A percentile compares a stretch with the other conserved stretches of the same genome.
phyloP scores from a whole-genome alignment of 2,888 invertebrate species.

The Rotaria magnacalcarata region DNA sequence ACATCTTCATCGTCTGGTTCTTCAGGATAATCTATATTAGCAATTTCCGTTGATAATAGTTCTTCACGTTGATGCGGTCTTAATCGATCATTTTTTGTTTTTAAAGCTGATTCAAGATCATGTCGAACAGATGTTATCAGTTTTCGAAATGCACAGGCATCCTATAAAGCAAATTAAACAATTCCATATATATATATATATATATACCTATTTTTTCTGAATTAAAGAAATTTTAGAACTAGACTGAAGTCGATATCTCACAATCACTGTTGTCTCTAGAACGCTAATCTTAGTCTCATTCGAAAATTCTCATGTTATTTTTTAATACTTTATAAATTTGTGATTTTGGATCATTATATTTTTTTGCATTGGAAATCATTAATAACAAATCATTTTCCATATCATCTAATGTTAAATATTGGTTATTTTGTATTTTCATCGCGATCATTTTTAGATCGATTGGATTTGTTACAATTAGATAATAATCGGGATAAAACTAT shows the following conservation, averaged over 20 bases:
- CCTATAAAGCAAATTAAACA: conserved; percentile 57
- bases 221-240: no score
- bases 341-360: conserved; percentile 91
- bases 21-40: neutral
- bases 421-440: conserved; percentile 76
- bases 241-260: no score
- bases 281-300: no score
- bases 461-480: conserved; percentile 83
- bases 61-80: conserved; percentile 4
- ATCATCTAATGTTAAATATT: conserved; percentile 73
- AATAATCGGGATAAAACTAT: conserved; percentile 85
- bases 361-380: conserved; percentile 89
- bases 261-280: no score
- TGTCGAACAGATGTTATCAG: conserved; percentile 61
- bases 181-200: no score
- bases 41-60: neutral
- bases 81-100: conserved; percentile 36
- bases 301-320: neutral
- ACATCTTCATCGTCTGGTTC: conserved; percentile 17
- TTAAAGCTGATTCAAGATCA: conserved; percentile 35
- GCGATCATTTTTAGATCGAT: conserved; percentile 90
- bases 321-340: conserved; percentile 75
- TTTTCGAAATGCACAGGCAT: conserved; percentile 81
- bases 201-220: no score
- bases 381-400: conserved; percentile 81